Conservation (phyloP, 2,888 invertebrate genomes). For the Caenorhabditis angaria region DNA sequence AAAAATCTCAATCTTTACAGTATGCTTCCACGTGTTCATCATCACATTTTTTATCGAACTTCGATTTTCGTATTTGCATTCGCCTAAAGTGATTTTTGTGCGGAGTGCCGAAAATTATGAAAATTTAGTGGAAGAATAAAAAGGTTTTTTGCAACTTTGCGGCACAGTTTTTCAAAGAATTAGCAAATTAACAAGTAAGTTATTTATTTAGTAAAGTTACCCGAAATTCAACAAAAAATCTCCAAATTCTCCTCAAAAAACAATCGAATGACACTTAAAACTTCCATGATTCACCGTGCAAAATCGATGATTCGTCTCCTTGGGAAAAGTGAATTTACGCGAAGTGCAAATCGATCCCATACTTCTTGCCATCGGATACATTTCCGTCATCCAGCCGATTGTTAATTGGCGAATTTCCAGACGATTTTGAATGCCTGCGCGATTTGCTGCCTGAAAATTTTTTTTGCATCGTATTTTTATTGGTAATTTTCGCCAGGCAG, state of each 20-base stretch:
- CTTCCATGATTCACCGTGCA: neutral
- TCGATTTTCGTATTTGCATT: constrained; percentile 47
- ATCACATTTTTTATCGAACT: constrained; percentile 44
- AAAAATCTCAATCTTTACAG: constrained; percentile 3
- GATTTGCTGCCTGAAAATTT: neutral
- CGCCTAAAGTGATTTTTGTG: constrained; percentile 40
- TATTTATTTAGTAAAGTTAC: too few species aligned
- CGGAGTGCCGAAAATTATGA: neutral
- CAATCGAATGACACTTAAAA: neutral
- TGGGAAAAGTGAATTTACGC: neutral
- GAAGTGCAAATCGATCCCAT: neutral
- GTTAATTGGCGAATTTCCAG: neutral
- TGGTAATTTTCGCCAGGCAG: too few species aligned
- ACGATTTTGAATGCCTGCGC: neutral
- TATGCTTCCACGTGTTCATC: constrained; percentile 45
- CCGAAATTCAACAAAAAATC: neutral
- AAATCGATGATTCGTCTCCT: neutral
- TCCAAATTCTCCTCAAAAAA: neutral
- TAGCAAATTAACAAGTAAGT: too few species aligned
- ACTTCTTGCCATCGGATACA: neutral
- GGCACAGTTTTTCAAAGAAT: neutral
- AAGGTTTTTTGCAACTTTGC: neutral
- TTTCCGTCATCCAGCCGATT: neutral
- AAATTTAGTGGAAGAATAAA: neutral
- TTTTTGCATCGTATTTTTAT: neutral